Evolutionary conservation across 2,113 vertebrate genomes (phyloP), one percentile per base, ranked within the genome.

Genomic region (Silurus glanis): DNA sequence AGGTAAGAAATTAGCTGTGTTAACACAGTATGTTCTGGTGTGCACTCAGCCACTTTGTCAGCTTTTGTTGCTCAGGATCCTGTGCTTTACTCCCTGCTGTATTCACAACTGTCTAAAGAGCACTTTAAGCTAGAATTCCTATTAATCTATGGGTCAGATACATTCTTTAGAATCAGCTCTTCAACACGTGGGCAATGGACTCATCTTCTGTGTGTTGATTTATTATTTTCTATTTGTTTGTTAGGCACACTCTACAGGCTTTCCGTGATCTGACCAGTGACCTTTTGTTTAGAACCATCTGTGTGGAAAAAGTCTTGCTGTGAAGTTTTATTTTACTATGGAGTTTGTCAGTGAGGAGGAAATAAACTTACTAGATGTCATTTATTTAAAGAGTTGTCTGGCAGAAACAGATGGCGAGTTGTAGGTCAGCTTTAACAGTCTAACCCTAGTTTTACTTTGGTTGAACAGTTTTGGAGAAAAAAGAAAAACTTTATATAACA

Each of bases 1-100:
- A 92, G 87, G 90, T 69, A 58, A 76, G 87, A 88, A 93, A 89
- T 91, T 89, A 92, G 86, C 87, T 90, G 89, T 80, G 85, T 80
- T 87, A 88, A 88, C 87, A 86, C 83, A 69, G 59, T 84, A 76
- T 86, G 84, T 88, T 85, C 59, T 66, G 23, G 74, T 67, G 80
- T 82, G 82, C 69, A 81, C 75, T 80, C 56, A 84, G 78, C 55
- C 85, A 89, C 84, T 84, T 84, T 86, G 55, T 86, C 82, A 89
- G 83, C 83, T 85, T 37, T 71, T 78, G 59, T 83, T 83, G 80
- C 71, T 28, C 21, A 51, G 21, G 62, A 87, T 71, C 64, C 55
- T 64, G 67, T 66, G 28, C 80, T 69, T 47, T 88, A 21, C 71
- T 86, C 82, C 81, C 82, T 76, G 67, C 76, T 84, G 85, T 25